These are phyloP conservation scores for Capitulum mitella DNA, from an alignment of 2,888 invertebrate genomes.

Conservation along the genomic window DNA sequence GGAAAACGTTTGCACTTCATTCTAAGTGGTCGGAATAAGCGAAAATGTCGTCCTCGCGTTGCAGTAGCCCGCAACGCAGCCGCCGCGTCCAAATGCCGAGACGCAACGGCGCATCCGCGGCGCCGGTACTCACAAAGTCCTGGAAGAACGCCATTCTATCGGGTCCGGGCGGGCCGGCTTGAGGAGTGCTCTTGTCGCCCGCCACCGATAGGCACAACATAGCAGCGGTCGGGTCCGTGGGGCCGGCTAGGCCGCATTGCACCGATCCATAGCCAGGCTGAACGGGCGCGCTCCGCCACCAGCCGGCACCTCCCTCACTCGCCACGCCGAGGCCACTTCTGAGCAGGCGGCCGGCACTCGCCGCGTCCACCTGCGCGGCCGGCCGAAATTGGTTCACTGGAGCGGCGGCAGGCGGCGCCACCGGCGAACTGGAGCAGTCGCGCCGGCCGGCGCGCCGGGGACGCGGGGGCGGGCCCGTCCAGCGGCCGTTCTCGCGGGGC, in stretches of 20 bases:
- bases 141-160: conserved; percentile 14
- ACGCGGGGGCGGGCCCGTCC: neutral
- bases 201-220: conserved; percentile 15
- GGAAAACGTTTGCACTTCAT: too few relatives aligned
- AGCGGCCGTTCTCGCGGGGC: neutral
- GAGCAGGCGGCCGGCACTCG: neutral
- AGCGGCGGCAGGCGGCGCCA: neutral
- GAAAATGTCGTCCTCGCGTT: too few relatives aligned
- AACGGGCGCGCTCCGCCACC: neutral
- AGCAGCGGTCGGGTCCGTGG: neutral
- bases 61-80: too few relatives aligned
- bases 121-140: conserved; percentile 2
- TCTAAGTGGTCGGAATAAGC: too few relatives aligned
- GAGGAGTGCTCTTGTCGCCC: neutral
- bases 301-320: neutral
- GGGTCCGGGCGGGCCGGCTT: neutral
- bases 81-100: too few relatives aligned
- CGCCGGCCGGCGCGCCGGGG: neutral
- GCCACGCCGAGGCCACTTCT: neutral
- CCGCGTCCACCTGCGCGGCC: neutral
- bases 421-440: neutral
- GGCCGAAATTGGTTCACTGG: conserved; percentile 8
- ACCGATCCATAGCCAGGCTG: neutral
- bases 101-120: too few relatives aligned
- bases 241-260: neutral